Percentiles rank a stretch among this genome's conserved stretches.
phyloP scores from a whole-genome alignment of 1,140 invertebrate species.

The Brachionus calyciflorus region DNA sequence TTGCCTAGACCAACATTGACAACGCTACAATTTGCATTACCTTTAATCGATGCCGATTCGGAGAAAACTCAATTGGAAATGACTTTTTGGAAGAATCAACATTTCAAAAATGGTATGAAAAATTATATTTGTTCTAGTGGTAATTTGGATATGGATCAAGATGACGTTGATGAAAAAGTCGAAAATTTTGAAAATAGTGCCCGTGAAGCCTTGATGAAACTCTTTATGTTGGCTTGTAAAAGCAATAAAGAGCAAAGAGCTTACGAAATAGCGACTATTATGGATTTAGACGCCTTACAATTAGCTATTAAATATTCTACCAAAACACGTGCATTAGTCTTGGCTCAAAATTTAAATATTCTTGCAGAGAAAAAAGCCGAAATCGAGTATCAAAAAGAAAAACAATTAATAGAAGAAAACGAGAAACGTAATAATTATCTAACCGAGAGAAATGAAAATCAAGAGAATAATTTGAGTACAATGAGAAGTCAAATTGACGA shows the following conservation, averaged over 20 bases:
- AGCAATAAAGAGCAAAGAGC: constrained; percentile 79
- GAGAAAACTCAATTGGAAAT: constrained; percentile 77
- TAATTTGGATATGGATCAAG: constrained; percentile 49
- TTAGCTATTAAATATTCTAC: constrained; percentile 82
- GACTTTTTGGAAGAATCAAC: constrained; percentile 10
- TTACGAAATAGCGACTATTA: constrained; percentile 77
- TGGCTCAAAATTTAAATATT: constrained; percentile 68
- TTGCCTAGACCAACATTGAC: constrained; percentile 76
- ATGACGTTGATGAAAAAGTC: constrained; percentile 64
- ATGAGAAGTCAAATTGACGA: constrained; percentile 23
- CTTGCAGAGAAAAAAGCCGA: constrained; percentile 52
- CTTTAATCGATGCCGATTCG: constrained; percentile 74
- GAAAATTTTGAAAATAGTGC: constrained; percentile 60
- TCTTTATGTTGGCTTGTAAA: constrained; percentile 82
- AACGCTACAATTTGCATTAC: constrained; percentile 68
- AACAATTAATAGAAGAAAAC: neutral
- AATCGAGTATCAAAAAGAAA: neutral
- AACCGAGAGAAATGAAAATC: neutral
- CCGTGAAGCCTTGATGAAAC: constrained; percentile 75
- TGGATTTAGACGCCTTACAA: constrained; percentile 74
- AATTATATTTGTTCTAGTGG: constrained; percentile 11
- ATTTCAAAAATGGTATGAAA: neutral
- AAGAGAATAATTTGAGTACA: neutral
- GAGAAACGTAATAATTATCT: neutral
- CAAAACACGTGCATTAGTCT: constrained; percentile 70